Percentiles rank a stretch among this genome's conserved stretches.
Conservation (phyloP, 1,140 invertebrate species). For the Papilio machaon region DNA sequence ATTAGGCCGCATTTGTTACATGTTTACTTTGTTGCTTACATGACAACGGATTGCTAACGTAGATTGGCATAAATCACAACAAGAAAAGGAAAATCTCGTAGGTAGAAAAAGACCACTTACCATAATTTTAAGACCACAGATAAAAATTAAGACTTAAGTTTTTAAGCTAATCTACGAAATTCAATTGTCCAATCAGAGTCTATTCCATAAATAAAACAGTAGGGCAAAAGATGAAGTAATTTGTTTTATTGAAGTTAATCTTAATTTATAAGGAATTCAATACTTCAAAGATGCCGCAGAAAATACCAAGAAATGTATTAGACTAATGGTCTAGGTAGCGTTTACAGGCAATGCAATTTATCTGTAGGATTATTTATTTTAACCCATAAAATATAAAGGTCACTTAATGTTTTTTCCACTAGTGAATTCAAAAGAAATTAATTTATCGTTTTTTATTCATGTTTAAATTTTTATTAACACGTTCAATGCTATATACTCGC, state of each 20-base stretch:
- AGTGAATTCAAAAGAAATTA: no score
- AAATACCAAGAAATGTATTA: slow-evolving; percentile 20
- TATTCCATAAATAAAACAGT: not conserved
- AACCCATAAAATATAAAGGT: not conserved
- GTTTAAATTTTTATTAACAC: no score
- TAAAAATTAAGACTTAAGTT: not conserved
- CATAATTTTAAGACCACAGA: no score
- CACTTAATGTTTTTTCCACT: no score
- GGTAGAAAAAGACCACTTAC: no score
- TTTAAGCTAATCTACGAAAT: not conserved
- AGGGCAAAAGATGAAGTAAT: not conserved
- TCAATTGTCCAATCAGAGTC: no score
- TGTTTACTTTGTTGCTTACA: no score
- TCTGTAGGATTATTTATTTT: not conserved
- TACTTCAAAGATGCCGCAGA: slow-evolving; percentile 5
- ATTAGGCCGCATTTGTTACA: not conserved
- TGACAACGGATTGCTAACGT: no score
- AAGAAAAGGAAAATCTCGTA: no score
- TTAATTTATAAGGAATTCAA: slow-evolving; percentile 1
- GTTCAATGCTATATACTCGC: no score
- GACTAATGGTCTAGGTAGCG: not conserved
- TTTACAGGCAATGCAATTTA: not conserved
- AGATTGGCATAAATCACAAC: no score
- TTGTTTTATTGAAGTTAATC: not conserved
- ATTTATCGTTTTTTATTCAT: no score